Evolutionary conservation across 2,888 invertebrate species (phyloP).

Genomic region (Rotaria macrura): DNA sequence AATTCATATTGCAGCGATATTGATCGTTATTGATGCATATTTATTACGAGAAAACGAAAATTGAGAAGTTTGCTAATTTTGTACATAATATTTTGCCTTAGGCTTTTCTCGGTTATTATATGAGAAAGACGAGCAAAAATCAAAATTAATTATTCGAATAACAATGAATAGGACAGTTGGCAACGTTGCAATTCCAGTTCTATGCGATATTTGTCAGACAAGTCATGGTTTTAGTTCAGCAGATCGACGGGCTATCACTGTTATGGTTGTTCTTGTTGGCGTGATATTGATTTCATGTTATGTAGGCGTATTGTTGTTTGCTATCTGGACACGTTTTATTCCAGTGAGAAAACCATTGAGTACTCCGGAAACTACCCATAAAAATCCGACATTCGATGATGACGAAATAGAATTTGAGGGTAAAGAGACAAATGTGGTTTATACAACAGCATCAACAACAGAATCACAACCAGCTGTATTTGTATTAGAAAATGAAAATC

Average conservation of each 20-base stretch:
- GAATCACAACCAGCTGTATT: not conserved
- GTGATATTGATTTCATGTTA: not conserved
- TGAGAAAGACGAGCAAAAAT: not conserved
- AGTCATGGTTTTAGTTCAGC: not conserved
- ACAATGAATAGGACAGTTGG: not conserved
- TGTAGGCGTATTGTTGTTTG: not conserved
- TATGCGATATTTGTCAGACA: not conserved
- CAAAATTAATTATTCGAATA: not conserved
- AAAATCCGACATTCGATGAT: not conserved
- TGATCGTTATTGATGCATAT: not conserved
- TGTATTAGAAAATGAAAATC: not conserved
- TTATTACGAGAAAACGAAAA: not conserved
- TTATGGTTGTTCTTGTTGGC: not conserved
- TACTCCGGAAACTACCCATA: not conserved
- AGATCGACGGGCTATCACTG: not conserved
- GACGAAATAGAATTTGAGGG: not conserved
- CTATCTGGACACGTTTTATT: not conserved
- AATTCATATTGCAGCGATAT: not conserved
- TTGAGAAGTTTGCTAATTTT: not conserved
- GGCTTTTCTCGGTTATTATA: not conserved
- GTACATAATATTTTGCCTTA: not conserved
- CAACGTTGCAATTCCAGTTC: not conserved
- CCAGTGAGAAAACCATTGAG: not conserved
- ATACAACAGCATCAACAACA: not conserved
- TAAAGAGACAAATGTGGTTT: not conserved